Percentiles rank a stretch among this genome's conserved stretches.
Conservation (phyloP, 1,140 invertebrate species). For the Aphaenogaster rudis region DNA sequence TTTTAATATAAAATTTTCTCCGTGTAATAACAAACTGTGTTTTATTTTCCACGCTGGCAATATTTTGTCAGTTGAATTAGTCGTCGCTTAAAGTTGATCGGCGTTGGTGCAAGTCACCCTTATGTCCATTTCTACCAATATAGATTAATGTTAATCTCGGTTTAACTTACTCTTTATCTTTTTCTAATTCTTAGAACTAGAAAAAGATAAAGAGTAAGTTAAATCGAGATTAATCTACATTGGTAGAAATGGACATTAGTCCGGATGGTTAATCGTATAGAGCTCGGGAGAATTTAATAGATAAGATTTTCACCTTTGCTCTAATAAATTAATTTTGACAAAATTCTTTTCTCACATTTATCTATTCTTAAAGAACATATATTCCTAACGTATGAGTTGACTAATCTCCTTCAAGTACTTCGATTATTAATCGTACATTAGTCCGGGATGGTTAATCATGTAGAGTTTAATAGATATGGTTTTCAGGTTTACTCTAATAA, state of each 20-base stretch:
- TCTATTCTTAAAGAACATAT: neutral
- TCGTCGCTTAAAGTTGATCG: too few relatives aligned
- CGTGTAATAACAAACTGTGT: too few relatives aligned
- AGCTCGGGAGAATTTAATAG: neutral
- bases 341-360: neutral
- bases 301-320: neutral
- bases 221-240: too few relatives aligned
- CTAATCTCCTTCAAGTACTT: slow-evolving; percentile 66
- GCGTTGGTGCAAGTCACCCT: too few relatives aligned
- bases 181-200: too few relatives aligned
- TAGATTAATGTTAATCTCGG: too few relatives aligned
- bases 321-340: slow-evolving; percentile 9
- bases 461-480: neutral
- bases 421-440: slow-evolving; percentile 65
- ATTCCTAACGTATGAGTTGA: slow-evolving; percentile 30
- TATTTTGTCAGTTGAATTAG: too few relatives aligned
- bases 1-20: too few relatives aligned
- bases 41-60: too few relatives aligned
- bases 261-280: neutral
- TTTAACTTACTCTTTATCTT: too few relatives aligned
- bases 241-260: neutral
- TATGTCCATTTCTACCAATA: too few relatives aligned
- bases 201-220: too few relatives aligned
- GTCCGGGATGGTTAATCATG: neutral
- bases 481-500: neutral